Percentiles rank a stretch among this genome's conserved stretches.
These are phyloP conservation scores for Meliscaeva auricollis DNA, from an alignment of 2,888 invertebrate species.

Conservation along the genomic window DNA sequence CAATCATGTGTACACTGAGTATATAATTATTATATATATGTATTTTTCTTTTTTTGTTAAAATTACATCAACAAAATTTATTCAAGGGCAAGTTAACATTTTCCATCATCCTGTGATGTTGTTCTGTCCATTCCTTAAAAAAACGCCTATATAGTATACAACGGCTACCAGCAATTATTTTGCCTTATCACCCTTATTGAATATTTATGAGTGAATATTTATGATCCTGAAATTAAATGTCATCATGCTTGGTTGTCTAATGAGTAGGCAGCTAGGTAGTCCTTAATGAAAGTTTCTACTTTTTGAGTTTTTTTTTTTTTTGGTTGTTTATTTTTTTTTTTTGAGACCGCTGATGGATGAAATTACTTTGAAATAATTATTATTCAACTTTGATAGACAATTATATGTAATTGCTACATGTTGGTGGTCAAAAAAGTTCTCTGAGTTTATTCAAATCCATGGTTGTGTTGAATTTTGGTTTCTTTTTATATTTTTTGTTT, in stretches of 20 bases:
- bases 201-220: slow-evolving; percentile 43
- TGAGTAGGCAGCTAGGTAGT: slow-evolving; percentile 14
- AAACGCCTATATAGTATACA: neutral
- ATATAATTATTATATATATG: neutral
- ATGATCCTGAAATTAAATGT: slow-evolving; percentile 38
- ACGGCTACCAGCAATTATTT: neutral
- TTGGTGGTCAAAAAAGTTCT: neutral
- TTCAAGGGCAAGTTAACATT: slow-evolving; percentile 11
- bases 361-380: slow-evolving; percentile 39
- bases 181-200: slow-evolving; percentile 20
- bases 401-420: slow-evolving; percentile 15
- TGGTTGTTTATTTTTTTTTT: neutral
- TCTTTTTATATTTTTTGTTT: no score
- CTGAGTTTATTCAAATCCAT: no score
- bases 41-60: neutral
- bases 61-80: neutral
- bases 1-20: neutral
- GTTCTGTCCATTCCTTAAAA: neutral
- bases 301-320: neutral
- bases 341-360: slow-evolving; percentile 17
- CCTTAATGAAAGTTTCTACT: neutral
- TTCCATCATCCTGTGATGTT: neutral
- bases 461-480: no score
- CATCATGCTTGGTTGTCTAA: slow-evolving; percentile 37
- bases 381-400: slow-evolving; percentile 29